phyloP scores from a whole-genome alignment of 2,888 invertebrate species.

The Erebia ligea region DNA sequence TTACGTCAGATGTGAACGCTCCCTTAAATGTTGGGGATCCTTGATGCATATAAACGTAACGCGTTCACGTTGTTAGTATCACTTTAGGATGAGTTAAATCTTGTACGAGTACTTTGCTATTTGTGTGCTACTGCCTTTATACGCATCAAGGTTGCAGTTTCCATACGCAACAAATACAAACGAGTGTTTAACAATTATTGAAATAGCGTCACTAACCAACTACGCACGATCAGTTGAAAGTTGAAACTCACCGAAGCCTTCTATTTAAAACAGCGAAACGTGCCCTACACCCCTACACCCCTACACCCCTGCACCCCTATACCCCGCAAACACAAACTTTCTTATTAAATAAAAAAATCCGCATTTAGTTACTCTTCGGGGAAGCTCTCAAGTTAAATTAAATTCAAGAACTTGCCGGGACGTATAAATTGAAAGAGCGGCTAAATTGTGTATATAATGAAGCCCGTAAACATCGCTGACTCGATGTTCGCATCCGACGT shows the following conservation, averaged over 20 bases:
- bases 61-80: too few species aligned
- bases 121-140: too few species aligned
- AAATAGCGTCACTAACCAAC: not conserved
- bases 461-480: slow-evolving; percentile 35
- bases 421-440: slow-evolving; percentile 27
- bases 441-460: slow-evolving; percentile 33
- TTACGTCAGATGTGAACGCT: too few species aligned
- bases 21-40: too few species aligned
- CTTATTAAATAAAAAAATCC: slow-evolving; percentile 33
- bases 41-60: too few species aligned
- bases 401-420: slow-evolving; percentile 27
- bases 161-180: not conserved
- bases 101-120: too few species aligned
- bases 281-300: slow-evolving; percentile 21
- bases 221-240: slow-evolving; percentile 2
- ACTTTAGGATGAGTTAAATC: too few species aligned
- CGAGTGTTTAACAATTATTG: too few species aligned
- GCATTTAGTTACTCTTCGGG: slow-evolving; percentile 24
- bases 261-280: not conserved
- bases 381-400: slow-evolving; percentile 29
- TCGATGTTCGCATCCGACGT: slow-evolving; percentile 32
- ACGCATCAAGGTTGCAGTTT: too few species aligned
- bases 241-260: not conserved
- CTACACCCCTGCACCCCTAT: not conserved
- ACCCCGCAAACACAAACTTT: slow-evolving; percentile 27